These are phyloP conservation scores for Conops quadrifasciatus DNA, from an alignment of 2,888 invertebrate species.

Conservation along the genomic window DNA sequence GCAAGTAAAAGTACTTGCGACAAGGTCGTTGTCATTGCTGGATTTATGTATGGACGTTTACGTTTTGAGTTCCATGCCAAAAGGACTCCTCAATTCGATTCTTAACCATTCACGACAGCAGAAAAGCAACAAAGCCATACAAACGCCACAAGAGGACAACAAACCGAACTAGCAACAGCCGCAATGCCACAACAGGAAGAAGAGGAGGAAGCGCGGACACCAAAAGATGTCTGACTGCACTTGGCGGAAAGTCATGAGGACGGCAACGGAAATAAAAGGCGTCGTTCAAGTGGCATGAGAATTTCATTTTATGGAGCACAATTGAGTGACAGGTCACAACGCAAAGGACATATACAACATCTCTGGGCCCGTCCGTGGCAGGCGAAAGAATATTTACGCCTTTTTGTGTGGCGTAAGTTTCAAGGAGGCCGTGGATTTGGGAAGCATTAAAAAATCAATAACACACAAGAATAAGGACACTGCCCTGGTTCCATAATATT, in stretches of 20 bases:
- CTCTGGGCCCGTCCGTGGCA: not conserved
- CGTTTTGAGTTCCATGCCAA: not conserved
- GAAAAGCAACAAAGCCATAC: constrained; percentile 22
- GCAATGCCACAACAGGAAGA: not conserved
- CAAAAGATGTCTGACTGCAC: not conserved
- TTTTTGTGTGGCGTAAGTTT: no score
- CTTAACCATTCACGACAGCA: constrained; percentile 9
- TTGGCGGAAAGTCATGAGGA: not conserved
- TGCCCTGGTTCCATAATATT: not conserved
- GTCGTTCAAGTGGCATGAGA: constrained; percentile 33
- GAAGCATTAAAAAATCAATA: constrained; percentile 27
- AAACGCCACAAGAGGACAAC: not conserved
- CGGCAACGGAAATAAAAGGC: not conserved
- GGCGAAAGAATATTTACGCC: no score
- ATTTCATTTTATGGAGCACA: constrained; percentile 32
- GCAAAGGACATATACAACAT: not conserved
- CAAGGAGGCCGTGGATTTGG: not conserved
- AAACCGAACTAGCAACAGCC: not conserved
- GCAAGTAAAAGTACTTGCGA: constrained; percentile 3
- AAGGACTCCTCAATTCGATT: constrained; percentile 16
- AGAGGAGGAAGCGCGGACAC: not conserved
- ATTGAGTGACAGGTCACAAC: constrained; percentile 30
- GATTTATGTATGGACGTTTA: not conserved
- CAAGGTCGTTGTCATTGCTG: not conserved
- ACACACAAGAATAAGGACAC: constrained; percentile 10